These are phyloP conservation scores for Typhlomys cinereus DNA, from an alignment of 2,113 vertebrate species.

Conservation along the genomic window DNA sequence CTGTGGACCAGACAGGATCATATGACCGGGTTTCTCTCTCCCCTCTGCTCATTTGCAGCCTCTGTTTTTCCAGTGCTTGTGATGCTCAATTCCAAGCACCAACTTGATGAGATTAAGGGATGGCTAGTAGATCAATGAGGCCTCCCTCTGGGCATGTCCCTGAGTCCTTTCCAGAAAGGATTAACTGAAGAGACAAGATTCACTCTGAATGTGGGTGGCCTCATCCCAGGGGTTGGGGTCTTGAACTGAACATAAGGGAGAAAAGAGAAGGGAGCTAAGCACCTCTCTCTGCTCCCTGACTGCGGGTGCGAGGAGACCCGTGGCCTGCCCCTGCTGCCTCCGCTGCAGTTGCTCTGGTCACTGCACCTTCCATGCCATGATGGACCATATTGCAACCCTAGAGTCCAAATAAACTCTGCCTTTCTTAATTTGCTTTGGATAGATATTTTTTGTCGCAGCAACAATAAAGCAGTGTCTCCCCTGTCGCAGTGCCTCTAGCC, in stretches of 20 bases:
- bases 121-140: background rate
- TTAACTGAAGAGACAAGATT: background rate
- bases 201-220: too few species aligned
- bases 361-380: too few species aligned
- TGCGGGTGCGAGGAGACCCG: background rate
- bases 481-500: background rate
- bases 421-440: background rate
- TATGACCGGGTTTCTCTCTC: fast-evolving
- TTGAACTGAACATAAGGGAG: background rate
- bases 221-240: too few species aligned
- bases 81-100: background rate
- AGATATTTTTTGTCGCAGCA: background rate
- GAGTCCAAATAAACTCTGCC: background rate
- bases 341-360: too few species aligned
- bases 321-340: fast-evolving
- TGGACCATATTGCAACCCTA: background rate
- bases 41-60: background rate
- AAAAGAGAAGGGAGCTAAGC: background rate
- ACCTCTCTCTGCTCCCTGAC: background rate
- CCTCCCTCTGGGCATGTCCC: background rate
- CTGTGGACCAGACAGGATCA: background rate
- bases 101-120: background rate
- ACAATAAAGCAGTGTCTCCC: background rate
- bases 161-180: background rate
- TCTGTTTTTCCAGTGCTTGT: background rate